A percentile compares a stretch with the other conserved stretches of the same genome.
Evolutionary conservation across 2,888 invertebrate genomes (phyloP).

Genomic region (Dicycla oo): DNA sequence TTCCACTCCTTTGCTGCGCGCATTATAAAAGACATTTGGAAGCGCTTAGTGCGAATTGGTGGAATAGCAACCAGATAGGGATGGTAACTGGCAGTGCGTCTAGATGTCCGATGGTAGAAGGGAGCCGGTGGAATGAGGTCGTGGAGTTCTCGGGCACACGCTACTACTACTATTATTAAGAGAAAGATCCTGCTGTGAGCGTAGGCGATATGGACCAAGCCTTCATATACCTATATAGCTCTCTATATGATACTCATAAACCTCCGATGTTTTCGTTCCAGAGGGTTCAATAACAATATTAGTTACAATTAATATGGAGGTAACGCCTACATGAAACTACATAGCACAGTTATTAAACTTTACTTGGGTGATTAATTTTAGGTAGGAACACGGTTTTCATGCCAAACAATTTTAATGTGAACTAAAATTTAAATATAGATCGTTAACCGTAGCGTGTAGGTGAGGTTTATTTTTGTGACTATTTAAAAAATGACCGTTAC

Average conservation of each 20-base stretch:
- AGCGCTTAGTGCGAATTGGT: too few relatives aligned
- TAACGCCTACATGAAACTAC: constrained; percentile 49
- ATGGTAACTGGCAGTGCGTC: too few relatives aligned
- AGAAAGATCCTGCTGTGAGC: not conserved
- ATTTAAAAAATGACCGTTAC: not conserved
- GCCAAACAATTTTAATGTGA: constrained; percentile 1
- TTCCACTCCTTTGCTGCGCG: too few relatives aligned
- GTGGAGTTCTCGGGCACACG: too few relatives aligned
- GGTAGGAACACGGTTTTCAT: constrained; percentile 5
- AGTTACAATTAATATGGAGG: not conserved
- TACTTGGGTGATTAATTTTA: constrained; percentile 33
- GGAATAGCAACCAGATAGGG: too few relatives aligned
- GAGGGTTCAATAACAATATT: constrained; percentile 22
- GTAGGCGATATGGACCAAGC: constrained; percentile 9
- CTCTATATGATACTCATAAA: constrained; percentile 1
- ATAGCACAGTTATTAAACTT: constrained; percentile 44
- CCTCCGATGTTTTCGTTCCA: constrained; percentile 23
- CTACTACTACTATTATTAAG: too few relatives aligned
- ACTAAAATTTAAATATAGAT: constrained; percentile 7
- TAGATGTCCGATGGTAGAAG: too few relatives aligned
- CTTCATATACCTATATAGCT: not conserved
- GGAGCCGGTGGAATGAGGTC: too few relatives aligned
- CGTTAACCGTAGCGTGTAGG: not conserved
- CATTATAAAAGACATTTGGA: too few relatives aligned
- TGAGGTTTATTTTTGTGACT: too few relatives aligned